Percentiles rank a stretch among this genome's conserved stretches.
phyloP scores from a whole-genome alignment of 2,888 invertebrate genomes.

The Stenodema calcarata region DNA sequence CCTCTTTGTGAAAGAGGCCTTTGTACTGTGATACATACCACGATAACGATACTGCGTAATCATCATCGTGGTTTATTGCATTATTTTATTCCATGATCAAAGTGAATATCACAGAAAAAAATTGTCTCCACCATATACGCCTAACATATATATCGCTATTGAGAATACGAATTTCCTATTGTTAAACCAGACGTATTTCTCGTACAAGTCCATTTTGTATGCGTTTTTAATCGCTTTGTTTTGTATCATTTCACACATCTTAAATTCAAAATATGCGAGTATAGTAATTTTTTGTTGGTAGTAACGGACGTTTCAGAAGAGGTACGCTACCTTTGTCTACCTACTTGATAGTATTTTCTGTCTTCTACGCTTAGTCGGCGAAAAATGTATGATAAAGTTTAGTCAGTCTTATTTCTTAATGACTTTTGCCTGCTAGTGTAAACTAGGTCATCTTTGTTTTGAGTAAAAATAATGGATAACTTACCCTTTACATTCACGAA shows the following conservation, averaged over 20 bases:
- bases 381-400: neutral
- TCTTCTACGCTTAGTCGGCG: neutral
- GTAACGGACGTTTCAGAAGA: neutral
- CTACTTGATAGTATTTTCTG: neutral
- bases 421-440: neutral
- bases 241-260: neutral
- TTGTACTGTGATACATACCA: neutral
- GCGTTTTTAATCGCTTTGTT: neutral
- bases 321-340: neutral
- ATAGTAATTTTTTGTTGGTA: neutral
- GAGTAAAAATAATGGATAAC: neutral
- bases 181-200: neutral
- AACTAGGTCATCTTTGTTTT: neutral
- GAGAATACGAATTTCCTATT: neutral
- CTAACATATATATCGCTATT: neutral
- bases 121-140: neutral
- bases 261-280: neutral
- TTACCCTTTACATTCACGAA: neutral
- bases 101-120: neutral
- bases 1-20: neutral
- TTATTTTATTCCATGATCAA: neutral
- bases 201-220: neutral
- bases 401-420: neutral
- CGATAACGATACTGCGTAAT: neutral
- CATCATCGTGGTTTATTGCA: neutral